Base-by-base conservation (phyloP, 2,113 vertebrate species). In the Dicentrarchus labrax region DNA sequence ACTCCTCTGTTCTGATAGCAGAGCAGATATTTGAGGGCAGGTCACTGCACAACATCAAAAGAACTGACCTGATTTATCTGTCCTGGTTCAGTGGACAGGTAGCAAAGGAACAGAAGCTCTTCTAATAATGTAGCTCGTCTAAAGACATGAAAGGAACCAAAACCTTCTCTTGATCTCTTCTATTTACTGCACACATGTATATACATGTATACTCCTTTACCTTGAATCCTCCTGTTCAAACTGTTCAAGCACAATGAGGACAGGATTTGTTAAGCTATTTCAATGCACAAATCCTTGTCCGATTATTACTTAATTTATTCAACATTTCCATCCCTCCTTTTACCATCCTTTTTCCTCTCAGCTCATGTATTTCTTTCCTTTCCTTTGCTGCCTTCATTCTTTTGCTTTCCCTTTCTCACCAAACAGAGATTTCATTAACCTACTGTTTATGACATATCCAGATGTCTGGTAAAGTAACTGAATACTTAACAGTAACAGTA, bases 1-100 rank as follows among this genome's bases (percentile, higher is more conserved):
- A 1, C 78, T 72, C 85, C 15, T 91, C 77, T 93, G 91, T 93
- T 90, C 74, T 50, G 77, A 90, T 74, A 60, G 54, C n/a, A 11
- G 65, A 70, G 85, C 57, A 85, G 85, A 89, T 68, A 84, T 77
- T 77, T 66, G 22, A 61, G 81, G 81, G 59, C 72, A 86, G 87
- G 81, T 89, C 90, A 73, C 39, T 76, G 88, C 72, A 66, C 91
- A 56, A 38, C 91, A 86, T 93, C 92, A 93, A 90, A 94, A 76
- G 89, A 43, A 22, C 66, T 78, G 88, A 75, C 75, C 86, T 84
- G 85, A 81, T 89, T 76, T 84, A 84, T 87, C 75, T 65, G 82
- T 73, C 60, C 80, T 72, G 89, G 38, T 86, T 87, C 86, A 91
- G 71, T 86, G 86, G 78, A 88, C 88, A 90, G 86, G 85, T 90